Evolutionary conservation across 1,140 invertebrate genomes (phyloP).

Genomic region (Brachionus rubens): DNA sequence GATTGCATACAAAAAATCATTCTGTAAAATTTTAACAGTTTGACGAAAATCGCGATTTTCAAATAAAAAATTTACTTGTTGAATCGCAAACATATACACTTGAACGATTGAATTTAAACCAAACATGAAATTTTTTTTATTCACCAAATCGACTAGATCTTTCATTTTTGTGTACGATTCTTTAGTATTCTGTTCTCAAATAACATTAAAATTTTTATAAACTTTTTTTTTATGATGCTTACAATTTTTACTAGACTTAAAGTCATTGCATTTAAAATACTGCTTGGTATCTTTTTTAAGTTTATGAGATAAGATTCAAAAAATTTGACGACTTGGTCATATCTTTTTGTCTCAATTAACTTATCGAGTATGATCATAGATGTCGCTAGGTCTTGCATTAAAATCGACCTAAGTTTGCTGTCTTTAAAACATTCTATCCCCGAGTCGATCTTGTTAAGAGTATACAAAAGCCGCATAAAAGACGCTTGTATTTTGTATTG

Average conservation of each 20-base stretch:
- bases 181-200: background rate
- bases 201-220: background rate
- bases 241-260: background rate
- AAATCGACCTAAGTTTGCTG: background rate
- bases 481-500: background rate
- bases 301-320: background rate
- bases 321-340: background rate
- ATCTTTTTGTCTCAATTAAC: background rate
- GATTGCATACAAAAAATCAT: background rate
- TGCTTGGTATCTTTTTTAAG: background rate
- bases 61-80: background rate
- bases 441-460: background rate
- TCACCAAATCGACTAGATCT: background rate
- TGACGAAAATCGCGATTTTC: background rate
- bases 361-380: background rate
- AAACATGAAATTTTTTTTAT: background rate
- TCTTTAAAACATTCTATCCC: background rate
- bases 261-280: background rate
- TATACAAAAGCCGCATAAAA: background rate
- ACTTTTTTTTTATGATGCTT: background rate
- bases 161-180: background rate
- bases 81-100: background rate
- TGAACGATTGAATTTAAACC: conserved; percentile 1
- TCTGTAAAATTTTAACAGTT: background rate
- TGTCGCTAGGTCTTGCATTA: background rate